Evolutionary conservation across 2,888 invertebrate genomes (phyloP), one percentile per base, ranked within the genome.

Genomic region (Malacosoma neustria): DNA sequence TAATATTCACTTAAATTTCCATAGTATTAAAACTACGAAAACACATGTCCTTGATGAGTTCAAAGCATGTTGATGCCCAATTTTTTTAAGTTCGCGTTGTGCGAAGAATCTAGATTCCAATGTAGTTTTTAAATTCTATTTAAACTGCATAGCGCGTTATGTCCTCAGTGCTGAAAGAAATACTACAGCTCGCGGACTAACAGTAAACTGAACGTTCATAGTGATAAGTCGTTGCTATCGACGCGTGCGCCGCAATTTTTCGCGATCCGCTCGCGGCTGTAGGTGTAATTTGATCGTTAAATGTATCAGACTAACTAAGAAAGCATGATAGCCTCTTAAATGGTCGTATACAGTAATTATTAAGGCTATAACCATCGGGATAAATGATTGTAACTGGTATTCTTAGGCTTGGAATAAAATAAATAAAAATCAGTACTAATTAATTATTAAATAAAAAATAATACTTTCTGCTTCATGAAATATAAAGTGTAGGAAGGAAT

Each of bases 1-100:
- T 32, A 34, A 22, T 37, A 36, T 29, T 29, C 13, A 4, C 13
- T 29, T n/a, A 13, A 14, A 35, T 7, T 13, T 29, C 30, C 14
- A 35, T 35, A 35, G 15, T 31, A 35, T 35, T 3, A 22, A 7
- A 22, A 7, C 5, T 22, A 1, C 22, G 9, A 22, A 22, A 22
- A 22, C 9, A 22, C 22, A 5, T 22, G 22, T 22, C 22, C 6
- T 22, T 22, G 22, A 7, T 22, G 9, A 22, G 6, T 22, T 5
- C 5, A 22, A 7, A 22, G 4, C 4, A 9, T 22, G 4, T 22
- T 22, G 9, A 22, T 22, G 22, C 22, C 22, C 9, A 22, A 9
- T 7, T 22, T n/a, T 22, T 22, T 22, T 22, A 22, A 9, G 22
- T 22, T 22, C 22, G 5, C 2, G 5, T 6, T 22, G 22, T 22